Evolutionary conservation across 1,140 invertebrate genomes (phyloP).

Genomic region (Zelostemma sp.): DNA sequence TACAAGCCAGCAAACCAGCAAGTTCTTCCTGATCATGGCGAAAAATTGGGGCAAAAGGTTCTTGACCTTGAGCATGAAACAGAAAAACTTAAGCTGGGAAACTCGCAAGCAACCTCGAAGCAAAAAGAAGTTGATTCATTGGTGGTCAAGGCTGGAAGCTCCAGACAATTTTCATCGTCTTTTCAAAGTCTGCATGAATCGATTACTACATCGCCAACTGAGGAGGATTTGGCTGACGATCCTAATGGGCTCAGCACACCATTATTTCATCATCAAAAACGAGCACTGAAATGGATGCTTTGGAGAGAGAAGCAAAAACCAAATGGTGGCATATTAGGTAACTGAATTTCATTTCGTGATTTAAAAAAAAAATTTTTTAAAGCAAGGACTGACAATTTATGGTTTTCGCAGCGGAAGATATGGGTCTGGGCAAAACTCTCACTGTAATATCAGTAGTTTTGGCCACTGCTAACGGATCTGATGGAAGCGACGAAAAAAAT

Average conservation of each 20-base stretch:
- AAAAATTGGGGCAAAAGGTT: no score
- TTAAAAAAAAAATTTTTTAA: neutral
- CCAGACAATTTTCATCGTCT: no score
- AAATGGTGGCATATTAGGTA: slow-evolving; percentile 81
- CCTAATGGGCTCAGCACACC: slow-evolving; percentile 76
- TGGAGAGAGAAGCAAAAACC: slow-evolving; percentile 91
- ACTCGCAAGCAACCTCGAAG: slow-evolving; percentile 47
- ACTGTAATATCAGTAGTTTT: slow-evolving; percentile 86
- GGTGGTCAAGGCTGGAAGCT: no score
- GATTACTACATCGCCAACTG: slow-evolving; percentile 75
- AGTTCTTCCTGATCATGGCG: slow-evolving; percentile 71
- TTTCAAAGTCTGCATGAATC: slow-evolving; percentile 82
- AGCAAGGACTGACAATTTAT: slow-evolving; percentile 8
- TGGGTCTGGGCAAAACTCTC: slow-evolving; percentile 94
- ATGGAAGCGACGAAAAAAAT: slow-evolving; percentile 49
- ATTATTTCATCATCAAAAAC: slow-evolving; percentile 89
- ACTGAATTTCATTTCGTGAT: slow-evolving; percentile 25
- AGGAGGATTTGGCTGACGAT: slow-evolving; percentile 72
- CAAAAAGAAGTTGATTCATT: no score
- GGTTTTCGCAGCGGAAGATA: slow-evolving; percentile 84
- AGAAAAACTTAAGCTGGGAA: slow-evolving; percentile 30
- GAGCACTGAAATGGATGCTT: slow-evolving; percentile 88
- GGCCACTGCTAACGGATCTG: slow-evolving; percentile 55
- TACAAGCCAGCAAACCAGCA: slow-evolving; percentile 67
- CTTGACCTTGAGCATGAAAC: slow-evolving; percentile 66